Conservation (phyloP, 2,113 vertebrate species). For the Sciurus niger region DNA sequence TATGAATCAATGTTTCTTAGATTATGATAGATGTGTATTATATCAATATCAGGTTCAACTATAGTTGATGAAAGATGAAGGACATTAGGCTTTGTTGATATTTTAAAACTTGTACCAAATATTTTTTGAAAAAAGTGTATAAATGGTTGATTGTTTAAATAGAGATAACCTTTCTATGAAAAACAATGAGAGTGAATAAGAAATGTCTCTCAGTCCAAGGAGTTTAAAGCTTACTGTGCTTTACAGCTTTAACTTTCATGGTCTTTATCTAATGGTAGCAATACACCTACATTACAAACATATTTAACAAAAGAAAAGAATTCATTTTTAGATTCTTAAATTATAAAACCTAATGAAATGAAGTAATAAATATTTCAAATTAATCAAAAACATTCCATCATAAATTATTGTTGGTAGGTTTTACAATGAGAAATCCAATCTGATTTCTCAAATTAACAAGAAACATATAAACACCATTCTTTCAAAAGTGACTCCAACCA, state of each 20-base stretch:
- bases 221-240: not conserved
- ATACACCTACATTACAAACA: not conserved
- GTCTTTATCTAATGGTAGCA: not conserved
- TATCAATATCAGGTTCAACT: not conserved
- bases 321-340: not conserved
- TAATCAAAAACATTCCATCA: not conserved
- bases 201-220: not conserved
- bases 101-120: conserved; percentile 10
- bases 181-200: not conserved
- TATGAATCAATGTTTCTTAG: not conserved
- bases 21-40: not conserved
- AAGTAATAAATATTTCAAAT: not conserved
- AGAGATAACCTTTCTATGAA: not conserved
- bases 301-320: not conserved
- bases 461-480: not conserved
- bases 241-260: conserved; percentile 1
- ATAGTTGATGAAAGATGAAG: not conserved
- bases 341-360: not conserved
- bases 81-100: not conserved
- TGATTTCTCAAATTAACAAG: conserved; percentile 28
- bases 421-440: not conserved
- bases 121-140: not conserved
- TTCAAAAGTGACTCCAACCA: conserved; percentile 25
- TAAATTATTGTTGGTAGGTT: not conserved
- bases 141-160: not conserved